Base-by-base conservation (phyloP, 2,888 invertebrate genomes). In the Dermolepida albohirtum region DNA sequence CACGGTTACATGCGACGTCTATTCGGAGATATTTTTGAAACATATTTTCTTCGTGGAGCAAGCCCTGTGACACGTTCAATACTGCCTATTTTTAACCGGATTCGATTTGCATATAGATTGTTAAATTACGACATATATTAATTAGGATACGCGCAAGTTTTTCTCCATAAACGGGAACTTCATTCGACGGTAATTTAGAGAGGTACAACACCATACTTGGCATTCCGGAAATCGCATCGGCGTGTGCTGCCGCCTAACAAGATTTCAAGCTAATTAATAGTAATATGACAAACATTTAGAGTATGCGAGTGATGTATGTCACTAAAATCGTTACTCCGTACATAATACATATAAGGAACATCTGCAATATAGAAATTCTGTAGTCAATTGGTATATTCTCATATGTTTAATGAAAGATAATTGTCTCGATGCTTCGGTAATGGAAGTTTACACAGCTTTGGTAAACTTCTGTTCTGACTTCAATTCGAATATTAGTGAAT, bases 41-140 rank as follows among this genome's bases (percentile, higher is more conserved):
- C 2, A 22, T 6, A 50, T 50, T 50, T 50, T 50, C 50, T 50
- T 50, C 50, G n/a, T 6, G 10, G 8, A 8, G n/a, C 27, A 27
- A 11, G 27, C n/a, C 43, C 5, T 12, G 11, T 44, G n/a, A 7
- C n/a, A 34, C 6, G 1, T n/a, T 29, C 29, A 51, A 27, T 51
- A 51, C 51, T 5, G 12, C 51, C 6, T 51, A 29, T 29, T 51
- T 51, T 51, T 51, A 51, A 29, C 51, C n/a, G 2, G 51, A 12
- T 29, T 14, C 44, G n/a, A 59, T 59, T 59, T 59, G 41, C 43
- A 59, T 59, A 43, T 59, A 59, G 43, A 59, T 59, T 59, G 59
- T 59, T 43, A 14, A 59, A 59, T 59, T 51, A 51, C 12, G 1
- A 10, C 10, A 34, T 6, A 34, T 34, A 34, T 34, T 34, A 34